Conservation (phyloP, 2,113 vertebrate species). For the Geothlypis trichas region DNA sequence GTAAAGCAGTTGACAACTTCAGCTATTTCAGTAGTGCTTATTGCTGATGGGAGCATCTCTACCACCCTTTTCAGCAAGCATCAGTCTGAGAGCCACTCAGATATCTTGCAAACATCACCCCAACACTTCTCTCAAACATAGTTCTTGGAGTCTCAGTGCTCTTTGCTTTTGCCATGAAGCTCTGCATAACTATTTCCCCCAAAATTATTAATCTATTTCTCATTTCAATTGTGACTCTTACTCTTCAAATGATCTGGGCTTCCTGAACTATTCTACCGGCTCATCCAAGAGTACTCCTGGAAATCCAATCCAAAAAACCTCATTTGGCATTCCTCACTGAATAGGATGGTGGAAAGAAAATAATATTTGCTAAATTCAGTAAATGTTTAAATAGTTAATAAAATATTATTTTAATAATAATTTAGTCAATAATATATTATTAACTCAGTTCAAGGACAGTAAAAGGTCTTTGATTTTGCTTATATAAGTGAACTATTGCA, state of each 20-base stretch:
- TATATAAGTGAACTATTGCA: not conserved
- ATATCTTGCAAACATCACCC: not conserved
- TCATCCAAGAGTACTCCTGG: not conserved
- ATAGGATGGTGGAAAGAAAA: not conserved
- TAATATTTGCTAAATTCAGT: not conserved
- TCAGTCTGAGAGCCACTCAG: not conserved
- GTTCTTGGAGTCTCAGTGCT: accelerated
- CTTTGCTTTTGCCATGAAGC: not conserved
- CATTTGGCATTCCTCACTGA: not conserved
- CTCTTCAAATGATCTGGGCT: not conserved
- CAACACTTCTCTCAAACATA: not conserved
- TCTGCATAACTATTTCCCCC: not conserved
- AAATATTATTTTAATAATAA: not conserved
- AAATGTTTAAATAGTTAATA: not conserved
- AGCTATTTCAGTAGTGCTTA: not conserved
- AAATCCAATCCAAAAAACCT: not conserved
- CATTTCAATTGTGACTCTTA: not conserved
- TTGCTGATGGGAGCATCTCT: not conserved
- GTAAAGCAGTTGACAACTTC: not conserved
- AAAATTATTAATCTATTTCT: not conserved
- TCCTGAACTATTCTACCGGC: not conserved
- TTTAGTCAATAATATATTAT: not conserved
- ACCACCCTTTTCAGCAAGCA: not conserved
- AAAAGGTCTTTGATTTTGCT: not conserved
- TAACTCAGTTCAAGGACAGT: not conserved